These are phyloP conservation scores for Gallinago undulata DNA, from an alignment of 2,113 vertebrate genomes.

Conservation along the genomic window DNA sequence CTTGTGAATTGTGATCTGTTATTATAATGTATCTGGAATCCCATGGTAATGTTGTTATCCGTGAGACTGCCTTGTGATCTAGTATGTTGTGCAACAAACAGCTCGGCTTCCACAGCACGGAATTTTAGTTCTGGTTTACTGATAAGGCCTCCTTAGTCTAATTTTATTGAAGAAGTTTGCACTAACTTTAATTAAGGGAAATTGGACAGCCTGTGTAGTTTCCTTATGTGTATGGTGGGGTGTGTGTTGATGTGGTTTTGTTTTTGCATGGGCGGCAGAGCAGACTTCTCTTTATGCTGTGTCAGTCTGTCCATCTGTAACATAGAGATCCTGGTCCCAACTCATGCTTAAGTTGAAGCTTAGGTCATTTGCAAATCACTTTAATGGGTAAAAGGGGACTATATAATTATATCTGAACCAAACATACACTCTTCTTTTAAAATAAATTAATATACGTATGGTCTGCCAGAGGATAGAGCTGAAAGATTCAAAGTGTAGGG, in stretches of 20 bases:
- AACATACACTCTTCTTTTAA: background rate
- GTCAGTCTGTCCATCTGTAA: background rate
- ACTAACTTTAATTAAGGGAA: background rate
- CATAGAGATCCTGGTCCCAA: background rate
- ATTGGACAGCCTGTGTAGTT: background rate
- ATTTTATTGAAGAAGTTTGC: background rate
- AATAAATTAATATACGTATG: background rate
- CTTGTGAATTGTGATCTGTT: background rate
- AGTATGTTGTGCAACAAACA: background rate
- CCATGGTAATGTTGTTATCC: background rate
- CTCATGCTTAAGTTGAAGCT: background rate
- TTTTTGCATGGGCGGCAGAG: background rate
- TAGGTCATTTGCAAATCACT: background rate
- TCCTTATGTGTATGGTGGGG: background rate
- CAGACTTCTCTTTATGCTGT: background rate
- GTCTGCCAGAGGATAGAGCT: background rate
- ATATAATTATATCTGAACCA: background rate
- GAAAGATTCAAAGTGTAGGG: background rate
- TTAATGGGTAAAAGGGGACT: background rate
- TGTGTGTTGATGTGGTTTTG: background rate
- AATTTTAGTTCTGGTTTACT: background rate
- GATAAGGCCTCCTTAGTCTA: background rate
- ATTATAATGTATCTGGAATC: background rate
- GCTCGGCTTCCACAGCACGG: background rate
- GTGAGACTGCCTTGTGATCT: background rate